Base-by-base conservation (phyloP, 2,797 vertebrate species). In the Danio kyathit region DNA sequence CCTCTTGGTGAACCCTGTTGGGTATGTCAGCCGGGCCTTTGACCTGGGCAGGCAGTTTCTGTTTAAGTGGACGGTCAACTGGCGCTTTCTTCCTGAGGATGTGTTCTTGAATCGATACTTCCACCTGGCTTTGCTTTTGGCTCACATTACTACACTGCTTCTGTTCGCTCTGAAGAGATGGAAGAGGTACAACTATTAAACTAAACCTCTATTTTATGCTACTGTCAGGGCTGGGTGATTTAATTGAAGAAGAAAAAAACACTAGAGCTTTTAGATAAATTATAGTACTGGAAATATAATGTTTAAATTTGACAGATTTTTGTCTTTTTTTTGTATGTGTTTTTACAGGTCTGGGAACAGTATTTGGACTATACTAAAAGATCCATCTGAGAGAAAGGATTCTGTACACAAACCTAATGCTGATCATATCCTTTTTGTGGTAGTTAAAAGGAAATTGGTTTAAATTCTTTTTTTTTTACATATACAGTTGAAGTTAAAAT, bases 31-130 rank as follows among this genome's bases (percentile, higher is more conserved):
- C 60, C 94, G 91, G 59, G 96, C 98, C 40, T 99, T 99, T 48
- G 97, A 99, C 90, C 94, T 99, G 48, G 96, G 98, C 16, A 96
- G 98, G 70, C 97, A 98, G 91, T 99, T 99, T 88, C 94, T 98
- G 85, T 99, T 98, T 90, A 94, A 94, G 81, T 99, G 98, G 98
- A 99, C 98, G 0, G 97, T 99, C 51, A 99, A 99, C 90, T 99
- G 98, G 98, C 96, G 97, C 75, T 98, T 99, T 85, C 94, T 99
- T 61, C 96, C 98, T 0, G 98, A 99, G 85, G 95, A 95, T 70
- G 76, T 99, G 82, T 99, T 99, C 91, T 92, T 97, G 76, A 95
- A 92, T 84, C 96, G 97, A 2, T 92, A 92, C 85, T 99, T 99
- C 80, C 98, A 99, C 51, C 60, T 95, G 13, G 74, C 76, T 0